A percentile compares a stretch with the other conserved stretches of the same genome.
phyloP scores from a whole-genome alignment of 1,140 invertebrate genomes.

The Cepaea nemoralis region DNA sequence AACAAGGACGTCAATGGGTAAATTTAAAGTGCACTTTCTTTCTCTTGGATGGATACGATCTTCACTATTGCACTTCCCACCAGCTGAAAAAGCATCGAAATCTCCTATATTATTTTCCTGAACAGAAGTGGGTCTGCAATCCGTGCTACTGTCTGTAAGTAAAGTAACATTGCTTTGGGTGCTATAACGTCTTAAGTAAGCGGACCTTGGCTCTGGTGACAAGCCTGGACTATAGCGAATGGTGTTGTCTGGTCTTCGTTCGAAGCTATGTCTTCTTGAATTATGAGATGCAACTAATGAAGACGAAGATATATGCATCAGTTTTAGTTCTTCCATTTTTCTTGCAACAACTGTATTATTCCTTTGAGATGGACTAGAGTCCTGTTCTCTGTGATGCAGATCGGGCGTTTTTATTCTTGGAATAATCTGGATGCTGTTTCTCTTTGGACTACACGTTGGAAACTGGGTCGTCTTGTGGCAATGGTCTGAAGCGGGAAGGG shows the following conservation, averaged over 20 bases:
- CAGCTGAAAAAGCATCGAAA: too few relatives aligned
- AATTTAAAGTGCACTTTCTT: too few relatives aligned
- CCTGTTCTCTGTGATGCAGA: background rate
- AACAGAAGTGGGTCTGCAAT: background rate
- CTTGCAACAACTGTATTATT: background rate
- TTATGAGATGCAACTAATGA: background rate
- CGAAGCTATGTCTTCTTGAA: background rate
- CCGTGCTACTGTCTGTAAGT: background rate
- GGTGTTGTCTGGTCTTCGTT: background rate
- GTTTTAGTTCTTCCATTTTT: background rate
- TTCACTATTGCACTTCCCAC: too few relatives aligned
- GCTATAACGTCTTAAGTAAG: background rate
- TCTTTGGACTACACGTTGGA: background rate
- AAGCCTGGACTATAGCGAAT: too few relatives aligned
- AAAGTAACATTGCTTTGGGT: background rate
- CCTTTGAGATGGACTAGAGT: background rate
- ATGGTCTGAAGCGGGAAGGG: background rate
- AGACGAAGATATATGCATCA: background rate
- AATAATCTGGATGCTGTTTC: background rate
- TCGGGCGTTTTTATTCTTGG: background rate
- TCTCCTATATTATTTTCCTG: too few relatives aligned
- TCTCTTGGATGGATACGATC: too few relatives aligned
- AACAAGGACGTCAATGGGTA: too few relatives aligned
- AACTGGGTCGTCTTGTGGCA: background rate
- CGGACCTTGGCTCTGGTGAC: background rate